phyloP scores from a whole-genome alignment of 1,140 invertebrate species.

The Parapsyche elsis region DNA sequence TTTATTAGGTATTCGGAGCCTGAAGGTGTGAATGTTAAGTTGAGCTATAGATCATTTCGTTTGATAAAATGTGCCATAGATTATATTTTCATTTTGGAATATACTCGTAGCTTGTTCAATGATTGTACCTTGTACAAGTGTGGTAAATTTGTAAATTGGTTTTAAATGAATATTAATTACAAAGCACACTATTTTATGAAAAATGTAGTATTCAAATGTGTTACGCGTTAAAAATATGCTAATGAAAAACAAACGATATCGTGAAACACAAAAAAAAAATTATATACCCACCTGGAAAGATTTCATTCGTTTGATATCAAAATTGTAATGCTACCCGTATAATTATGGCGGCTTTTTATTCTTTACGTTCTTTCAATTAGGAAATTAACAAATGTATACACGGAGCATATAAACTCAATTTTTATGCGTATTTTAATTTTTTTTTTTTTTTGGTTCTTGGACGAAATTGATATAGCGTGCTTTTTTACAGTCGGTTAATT shows the following conservation, averaged over 20 bases:
- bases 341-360: conserved; percentile 4
- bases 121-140: too few species aligned
- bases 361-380: conserved; percentile 5
- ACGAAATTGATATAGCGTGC: conserved; percentile 33
- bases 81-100: too few species aligned
- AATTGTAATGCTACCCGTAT: background rate
- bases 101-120: too few species aligned
- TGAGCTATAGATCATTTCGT: too few species aligned
- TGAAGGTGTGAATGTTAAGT: too few species aligned
- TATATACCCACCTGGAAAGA: background rate
- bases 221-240: background rate
- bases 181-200: too few species aligned
- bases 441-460: background rate
- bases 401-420: background rate
- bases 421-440: background rate
- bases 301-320: conserved; percentile 8
- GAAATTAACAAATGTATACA: conserved; percentile 16
- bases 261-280: background rate
- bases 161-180: too few species aligned
- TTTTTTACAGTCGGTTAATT: conserved; percentile 36
- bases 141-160: too few species aligned
- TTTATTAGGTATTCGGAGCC: too few species aligned
- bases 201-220: too few species aligned
- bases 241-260: background rate
- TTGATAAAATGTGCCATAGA: too few species aligned